Conservation (phyloP, 2,888 invertebrate genomes). For the Leptopilina drosophilae region DNA sequence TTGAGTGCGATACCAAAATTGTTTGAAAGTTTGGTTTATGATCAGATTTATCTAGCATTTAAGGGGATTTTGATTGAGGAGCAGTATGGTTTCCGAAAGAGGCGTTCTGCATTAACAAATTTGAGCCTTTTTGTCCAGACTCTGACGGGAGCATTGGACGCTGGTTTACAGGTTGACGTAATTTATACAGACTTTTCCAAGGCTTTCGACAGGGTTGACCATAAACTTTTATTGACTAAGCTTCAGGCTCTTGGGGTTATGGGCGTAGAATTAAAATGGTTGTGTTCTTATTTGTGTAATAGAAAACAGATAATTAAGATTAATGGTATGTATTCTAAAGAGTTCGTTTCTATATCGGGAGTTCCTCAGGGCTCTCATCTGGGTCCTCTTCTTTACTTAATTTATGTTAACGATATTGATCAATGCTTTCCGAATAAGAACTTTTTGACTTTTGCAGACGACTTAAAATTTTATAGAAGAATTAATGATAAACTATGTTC, state of each 20-base stretch:
- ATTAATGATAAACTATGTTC: too few relatives aligned
- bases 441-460: too few relatives aligned
- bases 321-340: not conserved
- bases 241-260: not conserved
- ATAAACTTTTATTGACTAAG: not conserved
- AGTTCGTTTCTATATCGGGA: not conserved
- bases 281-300: not conserved
- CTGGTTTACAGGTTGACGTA: not conserved
- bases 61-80: not conserved
- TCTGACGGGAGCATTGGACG: not conserved
- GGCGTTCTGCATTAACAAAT: not conserved
- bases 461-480: too few relatives aligned
- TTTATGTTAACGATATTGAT: too few relatives aligned
- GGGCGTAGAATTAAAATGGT: not conserved
- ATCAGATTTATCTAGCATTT: not conserved
- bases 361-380: not conserved
- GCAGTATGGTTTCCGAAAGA: not conserved
- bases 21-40: not conserved
- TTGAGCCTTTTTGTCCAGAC: not conserved
- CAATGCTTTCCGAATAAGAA: too few relatives aligned
- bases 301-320: not conserved
- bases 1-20: not conserved
- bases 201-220: not conserved
- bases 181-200: too few relatives aligned
- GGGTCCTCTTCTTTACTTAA: too few relatives aligned